Evolutionary conservation across 2,888 invertebrate genomes (phyloP), one percentile per base, ranked within the genome.

Genomic region (Byasa hedistus): DNA sequence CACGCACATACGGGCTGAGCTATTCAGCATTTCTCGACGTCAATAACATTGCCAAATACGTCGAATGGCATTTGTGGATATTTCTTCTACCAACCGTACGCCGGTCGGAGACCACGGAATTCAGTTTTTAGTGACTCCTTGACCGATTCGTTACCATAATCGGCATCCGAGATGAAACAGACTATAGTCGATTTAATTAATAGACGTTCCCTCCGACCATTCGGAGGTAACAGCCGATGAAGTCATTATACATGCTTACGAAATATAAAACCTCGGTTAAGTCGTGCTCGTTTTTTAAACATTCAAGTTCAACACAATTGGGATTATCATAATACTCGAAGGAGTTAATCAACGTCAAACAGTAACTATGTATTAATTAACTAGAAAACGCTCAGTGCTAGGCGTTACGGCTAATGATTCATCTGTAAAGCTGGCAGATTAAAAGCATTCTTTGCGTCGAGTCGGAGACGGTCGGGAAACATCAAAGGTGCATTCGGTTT

Each of bases 391-490:
- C 65, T 23, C 32, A 22, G 36, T 61, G 32, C 64, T n/a, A 58
- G 12, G 39, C 55, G 59, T 56, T 44, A 39, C 55, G 10, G 19
- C 15, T 65, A 57, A 44, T n/a, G 27, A 24, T n/a, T 66, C 54
- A 54, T 57, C 59, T 39, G 15, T n/a, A 32, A 27, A 56, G 24
- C 55, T 36, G 22, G 22, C 48, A 58, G 36, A 22, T 59, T 56
- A 51, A 39, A 32, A 61, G 60, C 52, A 66, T 70, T 66, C 70
- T 70, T 68, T 69, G 55, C 68, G 54, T 61, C 60, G 64, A 70
- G 72, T 74, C 75, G 79, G 79, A 86, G 86, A 87, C 88, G 83
- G 89, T 80, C 87, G 87, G 85, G 74, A 83, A 76, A 86, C 76
- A 85, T 86, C 84, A 86, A 87, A 85, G 81, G 74, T 66, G 73